Conservation (phyloP, 2,888 invertebrate genomes). For the Ichneumoninae sp. region DNA sequence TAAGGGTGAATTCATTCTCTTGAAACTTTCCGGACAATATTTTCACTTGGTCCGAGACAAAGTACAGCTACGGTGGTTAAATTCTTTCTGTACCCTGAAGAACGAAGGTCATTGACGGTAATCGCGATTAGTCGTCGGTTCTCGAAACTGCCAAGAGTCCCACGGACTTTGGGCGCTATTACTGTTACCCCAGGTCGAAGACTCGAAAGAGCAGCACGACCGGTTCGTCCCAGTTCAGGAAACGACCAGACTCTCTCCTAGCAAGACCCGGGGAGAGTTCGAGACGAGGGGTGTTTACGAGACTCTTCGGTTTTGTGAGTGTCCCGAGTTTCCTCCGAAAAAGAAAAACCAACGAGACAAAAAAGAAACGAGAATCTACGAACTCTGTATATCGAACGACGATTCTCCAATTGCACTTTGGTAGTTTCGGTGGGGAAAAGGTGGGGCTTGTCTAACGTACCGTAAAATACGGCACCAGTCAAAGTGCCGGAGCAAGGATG, state of each 20-base stretch:
- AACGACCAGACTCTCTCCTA: constrained; percentile 10
- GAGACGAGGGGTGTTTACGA: constrained; percentile 48
- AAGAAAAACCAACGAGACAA: neutral
- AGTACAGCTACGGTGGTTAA: neutral
- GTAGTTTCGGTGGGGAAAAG: neutral
- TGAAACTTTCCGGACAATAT: neutral
- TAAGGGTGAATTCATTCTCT: neutral
- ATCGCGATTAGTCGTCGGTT: constrained; percentile 26
- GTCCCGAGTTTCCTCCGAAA: constrained; percentile 38
- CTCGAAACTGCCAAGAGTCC: neutral
- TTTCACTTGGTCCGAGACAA: neutral
- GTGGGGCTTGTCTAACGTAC: neutral
- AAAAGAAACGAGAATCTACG: constrained; percentile 26
- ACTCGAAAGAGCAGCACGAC: constrained; percentile 5
- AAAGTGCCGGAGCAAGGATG: constrained; percentile 22
- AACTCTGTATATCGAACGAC: constrained; percentile 21
- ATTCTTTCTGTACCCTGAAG: neutral
- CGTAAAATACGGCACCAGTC: constrained; percentile 25
- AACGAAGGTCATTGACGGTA: constrained; percentile 11
- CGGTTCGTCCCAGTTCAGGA: constrained; percentile 28
- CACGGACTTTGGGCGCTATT: constrained; percentile 13
- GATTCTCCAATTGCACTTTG: constrained; percentile 30
- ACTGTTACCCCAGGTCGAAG: constrained; percentile 27
- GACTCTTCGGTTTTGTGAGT: constrained; percentile 29
- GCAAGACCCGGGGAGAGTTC: constrained; percentile 14